Conservation (phyloP, 1,140 invertebrate species). For the Danaus plexippus region DNA sequence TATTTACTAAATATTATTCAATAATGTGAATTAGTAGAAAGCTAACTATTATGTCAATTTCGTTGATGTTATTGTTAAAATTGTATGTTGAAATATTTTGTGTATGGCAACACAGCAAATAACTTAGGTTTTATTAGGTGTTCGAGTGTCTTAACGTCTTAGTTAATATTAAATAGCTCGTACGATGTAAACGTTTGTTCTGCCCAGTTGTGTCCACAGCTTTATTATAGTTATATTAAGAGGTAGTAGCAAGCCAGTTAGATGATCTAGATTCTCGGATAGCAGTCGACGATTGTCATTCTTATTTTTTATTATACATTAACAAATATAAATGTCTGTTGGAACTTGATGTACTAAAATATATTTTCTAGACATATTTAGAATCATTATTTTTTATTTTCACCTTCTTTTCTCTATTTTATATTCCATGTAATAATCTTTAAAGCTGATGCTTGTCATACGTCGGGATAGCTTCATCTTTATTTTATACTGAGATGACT, state of each 20-base stretch:
- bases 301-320: constrained; percentile 54
- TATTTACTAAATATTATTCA: constrained; percentile 7
- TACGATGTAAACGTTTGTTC: constrained; percentile 1
- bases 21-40: too few species aligned
- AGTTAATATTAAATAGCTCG: too few species aligned
- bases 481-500: too few species aligned
- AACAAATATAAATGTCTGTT: constrained; percentile 62
- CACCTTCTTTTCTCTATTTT: too few species aligned
- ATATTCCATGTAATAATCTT: too few species aligned
- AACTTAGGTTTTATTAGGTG: too few species aligned
- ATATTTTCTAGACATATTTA: constrained; percentile 64
- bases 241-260: constrained; percentile 10
- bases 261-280: constrained; percentile 17
- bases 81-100: constrained; percentile 10
- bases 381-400: constrained; percentile 23
- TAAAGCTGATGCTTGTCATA: too few species aligned
- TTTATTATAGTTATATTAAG: constrained; percentile 22
- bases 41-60: too few species aligned
- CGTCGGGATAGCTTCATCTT: too few species aligned
- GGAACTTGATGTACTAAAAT: constrained; percentile 66
- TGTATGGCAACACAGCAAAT: background rate
- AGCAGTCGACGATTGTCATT: constrained; percentile 39
- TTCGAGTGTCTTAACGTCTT: too few species aligned
- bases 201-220: constrained; percentile 23
- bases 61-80: constrained; percentile 11